Base-by-base conservation (phyloP, 2,797 vertebrate species). In the Anniella stebbinsi region DNA sequence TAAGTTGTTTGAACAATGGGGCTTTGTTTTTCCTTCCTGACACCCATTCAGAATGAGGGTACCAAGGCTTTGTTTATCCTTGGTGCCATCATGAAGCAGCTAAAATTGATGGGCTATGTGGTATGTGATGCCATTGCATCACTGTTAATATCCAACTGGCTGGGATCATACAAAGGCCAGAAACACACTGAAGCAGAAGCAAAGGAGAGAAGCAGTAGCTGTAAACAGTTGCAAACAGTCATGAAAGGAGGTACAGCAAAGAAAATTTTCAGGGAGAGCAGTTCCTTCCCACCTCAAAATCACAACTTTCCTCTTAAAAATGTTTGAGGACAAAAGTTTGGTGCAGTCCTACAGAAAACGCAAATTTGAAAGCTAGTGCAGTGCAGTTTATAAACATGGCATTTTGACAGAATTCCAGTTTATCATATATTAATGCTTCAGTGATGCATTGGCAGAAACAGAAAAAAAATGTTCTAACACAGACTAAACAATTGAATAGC, bases 361-460 rank as follows among this genome's bases (percentile, higher is more conserved):
- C 41, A n/a, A 48, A 88, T 57, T 76, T 78, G 83, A 82, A 0
- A 86, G n/a, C 3, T 36, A 93, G 84, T 28, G 36, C 73, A 93
- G 45, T 0, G 0, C 1, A 92, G 48, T 60, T 84, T 0, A 1
- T 48, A 87, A 91, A 92, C 88, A 36, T 48, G 30, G 1, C 0
- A 8, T 76, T 93, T 45, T 25, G 48, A 86, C 48, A 87, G 91
- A 91, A 93, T 66, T 90, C 88, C 60, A 88, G 66, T 41, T 54
- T n/a, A 28, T 12, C 86, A 86, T 85, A 90, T 88, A 25, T 38
- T 33, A 87, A 30, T 8, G 10, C 86, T 85, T 87, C 66, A 45
- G 36, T 41, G 85, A 92, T 45, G 45, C 36, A 94, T 45, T 86
- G 87, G 83, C 0, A 51, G 76, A 54, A 88, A 90, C 69, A 94